phyloP scores from a whole-genome alignment of 2,797 vertebrate genomes.

The Poecilia picta region DNA sequence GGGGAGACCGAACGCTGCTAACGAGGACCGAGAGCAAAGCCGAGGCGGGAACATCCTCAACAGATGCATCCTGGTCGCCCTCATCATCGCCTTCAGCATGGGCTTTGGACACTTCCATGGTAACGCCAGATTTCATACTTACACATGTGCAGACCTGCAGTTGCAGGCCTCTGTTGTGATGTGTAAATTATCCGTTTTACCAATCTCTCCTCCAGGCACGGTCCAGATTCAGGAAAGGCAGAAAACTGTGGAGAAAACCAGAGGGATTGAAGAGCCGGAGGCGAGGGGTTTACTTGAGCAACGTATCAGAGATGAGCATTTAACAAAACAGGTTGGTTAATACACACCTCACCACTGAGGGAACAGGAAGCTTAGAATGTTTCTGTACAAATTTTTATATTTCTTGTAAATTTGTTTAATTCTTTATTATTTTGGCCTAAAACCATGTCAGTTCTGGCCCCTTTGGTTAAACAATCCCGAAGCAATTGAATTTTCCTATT shows the following conservation, averaged over 20 bases:
- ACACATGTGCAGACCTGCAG: not conserved
- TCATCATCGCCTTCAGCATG: constrained; percentile 91
- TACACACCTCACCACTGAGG: not conserved
- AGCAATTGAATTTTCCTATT: too few relatives aligned
- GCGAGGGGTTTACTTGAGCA: constrained; percentile 79
- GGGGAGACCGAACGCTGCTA: constrained; percentile 24
- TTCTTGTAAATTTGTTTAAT: too few relatives aligned
- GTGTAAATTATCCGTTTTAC: constrained; percentile 8
- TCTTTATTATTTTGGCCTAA: too few relatives aligned
- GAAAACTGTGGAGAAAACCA: constrained; percentile 78
- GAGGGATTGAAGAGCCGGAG: constrained; percentile 74
- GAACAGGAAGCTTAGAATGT: not conserved
- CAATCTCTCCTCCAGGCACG: constrained; percentile 80
- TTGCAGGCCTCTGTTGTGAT: not conserved
- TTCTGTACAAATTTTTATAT: too few relatives aligned
- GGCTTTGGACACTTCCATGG: constrained; percentile 92
- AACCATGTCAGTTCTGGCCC: too few relatives aligned
- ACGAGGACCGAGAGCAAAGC: constrained; percentile 5
- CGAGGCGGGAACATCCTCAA: constrained; percentile 81
- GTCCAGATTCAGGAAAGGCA: constrained; percentile 86
- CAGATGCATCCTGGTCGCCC: constrained; percentile 86
- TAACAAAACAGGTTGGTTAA: constrained; percentile 73
- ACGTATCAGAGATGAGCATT: constrained; percentile 76
- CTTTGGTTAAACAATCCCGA: too few relatives aligned
- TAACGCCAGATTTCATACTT: not conserved